Evolutionary conservation across 2,113 vertebrate species (phyloP).

Genomic region (Nasalis larvatus): DNA sequence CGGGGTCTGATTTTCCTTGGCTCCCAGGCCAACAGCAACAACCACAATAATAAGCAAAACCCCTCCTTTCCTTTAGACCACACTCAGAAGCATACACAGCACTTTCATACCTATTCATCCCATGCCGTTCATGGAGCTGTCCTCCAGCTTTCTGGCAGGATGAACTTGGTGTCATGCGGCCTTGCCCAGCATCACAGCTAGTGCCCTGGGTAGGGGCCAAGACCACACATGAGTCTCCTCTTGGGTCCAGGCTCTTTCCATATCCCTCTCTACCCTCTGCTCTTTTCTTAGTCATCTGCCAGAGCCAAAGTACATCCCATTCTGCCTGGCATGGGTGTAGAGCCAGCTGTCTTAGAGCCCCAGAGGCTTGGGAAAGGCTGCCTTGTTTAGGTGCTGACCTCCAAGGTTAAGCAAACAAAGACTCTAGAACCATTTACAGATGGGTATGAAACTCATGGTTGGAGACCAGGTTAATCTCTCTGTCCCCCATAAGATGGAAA

Average conservation of each 20-base stretch:
- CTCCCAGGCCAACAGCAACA: neutral
- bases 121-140: neutral
- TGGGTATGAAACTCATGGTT: neutral
- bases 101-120: neutral
- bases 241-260: neutral
- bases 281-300: neutral
- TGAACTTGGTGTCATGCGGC: neutral
- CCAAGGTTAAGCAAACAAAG: neutral
- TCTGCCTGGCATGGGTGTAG: neutral
- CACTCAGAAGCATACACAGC: rapidly evolving
- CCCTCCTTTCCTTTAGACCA: neutral
- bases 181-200: neutral
- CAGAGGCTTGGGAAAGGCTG: neutral
- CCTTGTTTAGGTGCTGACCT: neutral
- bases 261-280: neutral
- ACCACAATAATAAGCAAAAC: neutral
- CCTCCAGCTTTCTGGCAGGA: neutral
- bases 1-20: neutral
- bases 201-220: neutral
- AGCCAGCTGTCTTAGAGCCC: neutral
- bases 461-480: too few relatives aligned
- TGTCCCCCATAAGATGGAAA: neutral
- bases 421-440: neutral
- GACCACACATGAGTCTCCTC: neutral
- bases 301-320: neutral